Base-by-base conservation (phyloP, 2,888 invertebrate species). In the Kryphioiulus occultus region DNA sequence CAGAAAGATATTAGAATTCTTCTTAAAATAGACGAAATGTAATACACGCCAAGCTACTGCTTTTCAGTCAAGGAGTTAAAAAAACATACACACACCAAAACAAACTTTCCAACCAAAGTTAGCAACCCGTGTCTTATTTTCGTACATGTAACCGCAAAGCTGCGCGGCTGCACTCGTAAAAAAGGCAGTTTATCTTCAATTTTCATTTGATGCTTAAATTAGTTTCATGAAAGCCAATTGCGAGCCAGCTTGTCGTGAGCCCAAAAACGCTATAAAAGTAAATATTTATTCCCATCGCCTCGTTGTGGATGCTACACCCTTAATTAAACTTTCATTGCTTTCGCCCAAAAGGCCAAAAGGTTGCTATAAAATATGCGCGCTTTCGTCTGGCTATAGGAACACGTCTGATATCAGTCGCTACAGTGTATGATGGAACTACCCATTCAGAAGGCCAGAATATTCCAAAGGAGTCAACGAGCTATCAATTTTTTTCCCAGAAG, bases 301-400 rank as follows among this genome's bases (percentile, higher is more conserved):
- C 59, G 4, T 59, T 59, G 59, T 59, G 19, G 59, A 59, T 59
- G n/a, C 22, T 59, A n/a, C 59, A n/a, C 59, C n/a, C 59, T 59
- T 59, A 59, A 59, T 59, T 59, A 59, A 59, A 59, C 59, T 59
- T 59, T 59, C n/a, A 59, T 59, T n/a, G 59, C 59, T n/a, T 59
- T 59, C 22, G 19, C 4, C 59, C 39, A 59, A 59, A 59, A 59
- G n/a, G 22, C 15, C 4, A 59, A 59, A 59, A 59, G n/a, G 19
- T 22, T 15, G 47, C 12, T 47, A 47, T 10, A 15, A 47, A 47
- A 17, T n/a, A n/a, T 42, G 42, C 42, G 42, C 42, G 42, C 42
- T 42, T 7, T 42, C 10, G 42, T 42, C 42, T 42, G 10, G 42
- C 42, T n/a, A n/a, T n/a, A n/a, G n/a, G n/a, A n/a, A n/a, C n/a